A percentile compares a stretch with the other conserved stretches of the same genome.
These are phyloP conservation scores for Rotaria macrura DNA, from an alignment of 2,888 invertebrate genomes.

Conservation along the genomic window DNA sequence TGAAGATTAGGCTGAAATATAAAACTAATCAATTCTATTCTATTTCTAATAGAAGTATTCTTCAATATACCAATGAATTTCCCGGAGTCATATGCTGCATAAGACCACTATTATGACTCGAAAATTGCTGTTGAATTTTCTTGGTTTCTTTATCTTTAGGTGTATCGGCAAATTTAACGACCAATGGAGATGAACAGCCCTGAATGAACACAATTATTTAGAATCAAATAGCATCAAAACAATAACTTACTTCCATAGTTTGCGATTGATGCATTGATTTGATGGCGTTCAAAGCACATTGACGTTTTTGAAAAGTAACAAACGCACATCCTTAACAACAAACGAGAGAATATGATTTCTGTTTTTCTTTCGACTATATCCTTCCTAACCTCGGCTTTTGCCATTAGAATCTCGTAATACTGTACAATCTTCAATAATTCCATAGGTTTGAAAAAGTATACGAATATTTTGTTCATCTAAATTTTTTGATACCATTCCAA, in stretches of 20 bases:
- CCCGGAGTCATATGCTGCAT: background rate
- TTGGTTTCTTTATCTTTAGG: constrained; percentile 97
- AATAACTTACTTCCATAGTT: constrained; percentile 76
- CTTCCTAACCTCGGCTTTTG: constrained; percentile 20
- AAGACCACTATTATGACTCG: constrained; percentile 60
- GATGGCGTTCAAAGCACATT: constrained; percentile 91
- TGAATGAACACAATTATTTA: constrained; percentile 43
- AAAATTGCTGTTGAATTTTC: constrained; percentile 65
- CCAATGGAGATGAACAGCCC: constrained; percentile 92
- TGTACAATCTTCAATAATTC: constrained; percentile 94
- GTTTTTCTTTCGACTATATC: background rate
- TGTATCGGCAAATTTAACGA: constrained; percentile 97
- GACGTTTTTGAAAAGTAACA: constrained; percentile 92
- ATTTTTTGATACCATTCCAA: constrained; percentile 95
- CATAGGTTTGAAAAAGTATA: constrained; percentile 79
- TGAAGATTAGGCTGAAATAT: background rate
- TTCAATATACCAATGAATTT: background rate
- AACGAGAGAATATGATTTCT: too few relatives aligned
- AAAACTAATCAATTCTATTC: background rate
- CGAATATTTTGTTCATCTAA: constrained; percentile 78
- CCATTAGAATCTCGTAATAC: constrained; percentile 52
- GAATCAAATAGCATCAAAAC: background rate
- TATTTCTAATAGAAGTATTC: background rate
- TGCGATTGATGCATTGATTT: constrained; percentile 94
- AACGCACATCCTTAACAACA: constrained; percentile 73